Conservation (phyloP, 2,113 vertebrate species). For the Cervus canadensis region DNA sequence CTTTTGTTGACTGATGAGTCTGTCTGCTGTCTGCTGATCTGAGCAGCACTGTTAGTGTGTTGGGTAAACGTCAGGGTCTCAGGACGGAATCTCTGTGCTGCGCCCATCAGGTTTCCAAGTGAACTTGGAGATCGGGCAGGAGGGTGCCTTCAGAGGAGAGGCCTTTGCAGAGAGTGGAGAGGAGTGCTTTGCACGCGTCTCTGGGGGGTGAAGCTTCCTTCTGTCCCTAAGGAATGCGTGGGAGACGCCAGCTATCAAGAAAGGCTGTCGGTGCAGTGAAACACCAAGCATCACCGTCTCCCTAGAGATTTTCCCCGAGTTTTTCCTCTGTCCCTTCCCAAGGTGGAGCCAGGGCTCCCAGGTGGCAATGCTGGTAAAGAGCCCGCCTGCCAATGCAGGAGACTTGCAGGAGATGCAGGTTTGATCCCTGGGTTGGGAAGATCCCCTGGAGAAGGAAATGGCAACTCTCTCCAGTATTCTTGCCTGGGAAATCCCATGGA, state of each 20-base stretch:
- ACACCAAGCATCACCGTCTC: neutral
- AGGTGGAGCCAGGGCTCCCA: neutral
- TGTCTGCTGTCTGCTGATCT: neutral
- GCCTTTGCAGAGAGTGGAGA: neutral
- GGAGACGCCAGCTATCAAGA: neutral
- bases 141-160: neutral
- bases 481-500: neutral
- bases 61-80: neutral
- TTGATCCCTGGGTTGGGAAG: neutral
- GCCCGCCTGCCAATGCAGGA: neutral
- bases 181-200: neutral
- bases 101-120: neutral
- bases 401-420: neutral
- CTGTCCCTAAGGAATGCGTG: neutral
- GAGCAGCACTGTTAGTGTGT: no score
- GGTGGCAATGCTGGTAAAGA: neutral
- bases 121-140: neutral
- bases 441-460: neutral
- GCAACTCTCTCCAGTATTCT: neutral
- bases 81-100: accelerated
- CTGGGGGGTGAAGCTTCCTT: neutral
- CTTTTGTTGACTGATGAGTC: accelerated
- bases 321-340: neutral
- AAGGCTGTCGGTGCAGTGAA: neutral
- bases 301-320: neutral